These are phyloP conservation scores for Dynastes hyllus DNA, from an alignment of 2,888 invertebrate species.

Conservation along the genomic window DNA sequence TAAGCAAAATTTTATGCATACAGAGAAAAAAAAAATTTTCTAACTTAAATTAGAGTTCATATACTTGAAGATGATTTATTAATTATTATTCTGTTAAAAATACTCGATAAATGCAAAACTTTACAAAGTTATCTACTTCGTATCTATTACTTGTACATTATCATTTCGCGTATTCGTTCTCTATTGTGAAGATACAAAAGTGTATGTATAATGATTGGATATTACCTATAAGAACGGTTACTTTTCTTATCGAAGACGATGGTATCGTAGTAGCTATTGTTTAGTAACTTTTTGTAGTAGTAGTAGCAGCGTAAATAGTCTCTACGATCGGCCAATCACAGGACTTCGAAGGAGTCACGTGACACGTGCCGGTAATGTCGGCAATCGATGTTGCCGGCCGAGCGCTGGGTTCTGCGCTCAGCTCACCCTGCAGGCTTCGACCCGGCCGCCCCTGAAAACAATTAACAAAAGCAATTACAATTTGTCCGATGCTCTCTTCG, in stretches of 20 bases:
- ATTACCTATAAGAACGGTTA: slow-evolving; percentile 23
- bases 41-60: too few species aligned
- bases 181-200: slow-evolving; percentile 6
- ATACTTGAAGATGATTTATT: background rate
- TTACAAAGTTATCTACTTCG: slow-evolving; percentile 10
- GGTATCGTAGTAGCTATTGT: slow-evolving; percentile 13
- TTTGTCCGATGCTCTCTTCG: slow-evolving; percentile 43
- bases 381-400: slow-evolving; percentile 63
- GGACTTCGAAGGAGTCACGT: slow-evolving; percentile 44
- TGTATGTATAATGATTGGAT: slow-evolving; percentile 21
- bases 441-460: slow-evolving; percentile 72
- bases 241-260: slow-evolving; percentile 22
- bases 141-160: slow-evolving; percentile 24
- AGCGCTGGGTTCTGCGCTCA: slow-evolving; percentile 71
- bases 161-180: background rate
- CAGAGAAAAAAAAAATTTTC: too few species aligned
- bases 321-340: slow-evolving; percentile 45
- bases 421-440: slow-evolving; percentile 78
- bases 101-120: slow-evolving; percentile 41
- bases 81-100: slow-evolving; percentile 31
- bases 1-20: too few species aligned
- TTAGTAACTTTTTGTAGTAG: slow-evolving; percentile 27
- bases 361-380: slow-evolving; percentile 54
- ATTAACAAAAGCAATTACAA: slow-evolving; percentile 52
- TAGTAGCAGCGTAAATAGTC: slow-evolving; percentile 33